Evolutionary conservation across 2,797 vertebrate species (phyloP), one percentile per base, ranked within the genome.

Genomic region (Neosilurus hyrtlii): DNA sequence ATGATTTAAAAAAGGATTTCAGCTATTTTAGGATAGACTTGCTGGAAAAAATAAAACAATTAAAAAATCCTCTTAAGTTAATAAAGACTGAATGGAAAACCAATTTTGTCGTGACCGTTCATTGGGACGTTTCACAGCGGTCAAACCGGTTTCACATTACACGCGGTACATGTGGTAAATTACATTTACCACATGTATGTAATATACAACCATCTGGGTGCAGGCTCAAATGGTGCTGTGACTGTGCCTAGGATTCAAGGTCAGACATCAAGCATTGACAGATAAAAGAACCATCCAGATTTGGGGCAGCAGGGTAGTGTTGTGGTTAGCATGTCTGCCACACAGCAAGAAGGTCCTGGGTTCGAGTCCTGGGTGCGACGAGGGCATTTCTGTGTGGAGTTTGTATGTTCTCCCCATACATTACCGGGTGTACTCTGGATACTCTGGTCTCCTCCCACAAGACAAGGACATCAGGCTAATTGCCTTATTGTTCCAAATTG

Each of bases 41-140:
- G 49, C 66, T 73, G 18, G n/a, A 2, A 24, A 10, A n/a, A 52
- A 83, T 7, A 59, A 35, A 75, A 6, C 20, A 43, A 43, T 43
- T 37, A 52, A 22, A 3, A 24, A 71, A 43, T 15, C 16, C 37
- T 71, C 26, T 54, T 52, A 84, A 71, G 62, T 52, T 26, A 72
- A 52, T 84, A 52, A 54, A 80, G 43, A 35, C 71, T 82, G 57
- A 49, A 84, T 76, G 59, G 49, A 84, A 80, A 83, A 65, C 63
- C 14, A 22, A 49, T 73, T 61, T 72, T 76, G 37, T 63, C 1
- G 15, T 66, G 61, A 20, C 66, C 10, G 54, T 71, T 82, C 61
- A 51, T 78, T 82, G 68, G 24, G 62, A 63, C 11, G 57, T 12
- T 71, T 74, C 26, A 81, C 80, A 82, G 71, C 51, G 77, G 65